Base-by-base conservation (phyloP, 2,113 vertebrate genomes). In the Proterorhinus semilunaris region DNA sequence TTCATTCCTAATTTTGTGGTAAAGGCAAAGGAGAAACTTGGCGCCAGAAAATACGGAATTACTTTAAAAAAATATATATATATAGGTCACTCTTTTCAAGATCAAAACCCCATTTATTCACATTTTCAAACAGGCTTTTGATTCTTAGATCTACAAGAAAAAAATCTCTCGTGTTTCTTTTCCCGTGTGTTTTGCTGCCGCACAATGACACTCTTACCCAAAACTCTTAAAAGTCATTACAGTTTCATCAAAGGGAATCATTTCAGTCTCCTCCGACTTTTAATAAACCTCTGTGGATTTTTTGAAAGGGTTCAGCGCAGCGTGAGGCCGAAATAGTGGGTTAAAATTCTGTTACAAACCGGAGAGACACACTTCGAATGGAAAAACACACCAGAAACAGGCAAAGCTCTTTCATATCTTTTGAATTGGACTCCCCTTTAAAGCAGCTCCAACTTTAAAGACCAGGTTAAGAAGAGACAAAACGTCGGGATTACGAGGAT, bases 201-300 rank as follows among this genome's bases (percentile, higher is more conserved):
- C 21, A 21, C 13, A 58, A 58, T 15, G 11, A 21, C 21, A 42
- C 11, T 36, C 55, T 12, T 13, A 5, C 57, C 57, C 6, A 43
- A 59, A 59, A 59, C 12, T 7, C 57, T 59, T 59, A 27, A 55
- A 55, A 27, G 53, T 10, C 17, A 2, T n/a, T 13, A 52, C 7
- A 21, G 2, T 21, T 52, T 36, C 7, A 44, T 61, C 11, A 61
- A 61, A 61, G 36, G 7, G 57, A 61, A 61, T 61, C 6, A 61
- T 43, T 59, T 16, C 10, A 55, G 53, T 42, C 36, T 58, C 27
- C 54, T 27, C 54, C 21, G 36, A 57, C 54, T 43, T 59, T 27
- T 58, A 42, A 58, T 57, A 42, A 58, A 12, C 55, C 55, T 58
- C 55, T 42, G 21, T 58, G 55, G 54, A 3, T 12, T 57, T 57